These are phyloP conservation scores for Arothron firmamentum DNA, from an alignment of 2,113 vertebrate species.

Conservation along the genomic window DNA sequence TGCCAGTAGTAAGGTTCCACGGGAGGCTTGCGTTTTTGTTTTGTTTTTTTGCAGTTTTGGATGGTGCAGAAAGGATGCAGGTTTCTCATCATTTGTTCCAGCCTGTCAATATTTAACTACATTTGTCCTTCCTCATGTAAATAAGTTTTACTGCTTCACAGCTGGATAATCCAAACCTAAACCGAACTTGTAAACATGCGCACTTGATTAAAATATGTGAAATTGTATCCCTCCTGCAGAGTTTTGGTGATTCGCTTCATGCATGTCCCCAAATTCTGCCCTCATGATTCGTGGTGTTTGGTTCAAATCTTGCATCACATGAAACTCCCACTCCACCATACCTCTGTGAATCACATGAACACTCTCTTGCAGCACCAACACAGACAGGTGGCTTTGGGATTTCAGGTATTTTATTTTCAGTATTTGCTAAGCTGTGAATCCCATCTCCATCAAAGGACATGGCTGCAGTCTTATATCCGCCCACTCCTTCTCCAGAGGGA, in stretches of 20 bases:
- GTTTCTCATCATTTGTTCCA: slow-evolving; percentile 4
- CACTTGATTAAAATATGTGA: neutral
- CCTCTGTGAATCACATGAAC: slow-evolving; percentile 39
- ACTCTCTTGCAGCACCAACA: slow-evolving; percentile 11
- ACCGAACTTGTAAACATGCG: neutral
- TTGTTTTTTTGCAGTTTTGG: neutral
- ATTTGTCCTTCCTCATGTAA: neutral
- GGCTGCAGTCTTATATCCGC: slow-evolving; percentile 51
- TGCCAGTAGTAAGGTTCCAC: no score
- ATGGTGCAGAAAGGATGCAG: slow-evolving; percentile 1
- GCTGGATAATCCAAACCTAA: neutral
- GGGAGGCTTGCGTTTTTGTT: neutral
- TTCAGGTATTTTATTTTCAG: slow-evolving; percentile 14
- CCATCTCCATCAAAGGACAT: slow-evolving; percentile 46
- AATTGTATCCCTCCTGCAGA: no score
- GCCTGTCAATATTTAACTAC: slow-evolving; percentile 29
- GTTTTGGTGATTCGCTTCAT: neutral
- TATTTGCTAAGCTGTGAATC: slow-evolving; percentile 36
- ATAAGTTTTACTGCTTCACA: slow-evolving; percentile 17
- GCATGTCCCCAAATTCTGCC: neutral
- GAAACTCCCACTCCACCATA: slow-evolving; percentile 3
- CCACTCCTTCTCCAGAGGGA: slow-evolving; percentile 56
- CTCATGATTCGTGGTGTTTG: slow-evolving; percentile 7
- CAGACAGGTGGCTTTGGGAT: slow-evolving; percentile 6
- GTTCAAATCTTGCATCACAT: slow-evolving; percentile 2